Base-by-base conservation (phyloP, 2,888 invertebrate genomes). In the Parnassius apollo region DNA sequence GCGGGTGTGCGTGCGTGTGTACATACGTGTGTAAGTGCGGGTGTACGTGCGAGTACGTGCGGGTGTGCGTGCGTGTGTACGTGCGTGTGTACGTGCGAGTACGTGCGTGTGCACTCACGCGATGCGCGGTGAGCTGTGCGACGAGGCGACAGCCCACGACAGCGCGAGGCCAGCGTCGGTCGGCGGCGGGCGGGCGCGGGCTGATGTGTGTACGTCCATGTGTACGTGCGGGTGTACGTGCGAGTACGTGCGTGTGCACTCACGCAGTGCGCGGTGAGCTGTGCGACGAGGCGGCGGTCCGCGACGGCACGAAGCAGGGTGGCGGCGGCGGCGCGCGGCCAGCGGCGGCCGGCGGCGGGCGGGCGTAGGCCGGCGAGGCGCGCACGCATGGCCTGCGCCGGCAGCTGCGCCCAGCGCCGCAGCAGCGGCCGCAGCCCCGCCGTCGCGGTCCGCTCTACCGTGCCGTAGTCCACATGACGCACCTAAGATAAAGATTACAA, bases 391-490 rank as follows among this genome's bases (percentile, higher is more conserved):
- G 92, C 93, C 84, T 93, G 93, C 76, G 86, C 88, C 49, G 92
- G 89, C 71, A 93, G 81, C 65, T 67, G 44, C 4, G 76, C 78
- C 80, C 92, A 93, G 54, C 71, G 71, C 45, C 80, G 81, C 69
- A 71, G 84, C 71, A 93, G 83, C 64, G 87, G 77, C 68, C 75
- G 74, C 75, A 90, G 84, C 67, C 7, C 42, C 9, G n/a, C 0
- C 68, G 50, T 72, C 2, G 42, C 0, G 70, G 83, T 85, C 62
- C 74, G 72, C 65, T 85, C 84, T 75, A 93, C 89, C 53, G 93
- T 93, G 74, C 93, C 94, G 82, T 92, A 93, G 86, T 94, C 94
- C 69, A 93, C 82, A 81, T 92, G 93, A 49, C 92, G 91, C 71
- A 93, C 91, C 93, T 93, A 75, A 3, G 2, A 10, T 42, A 49